phyloP scores from a whole-genome alignment of 2,888 invertebrate species.

The Orchesellides sinensis region DNA sequence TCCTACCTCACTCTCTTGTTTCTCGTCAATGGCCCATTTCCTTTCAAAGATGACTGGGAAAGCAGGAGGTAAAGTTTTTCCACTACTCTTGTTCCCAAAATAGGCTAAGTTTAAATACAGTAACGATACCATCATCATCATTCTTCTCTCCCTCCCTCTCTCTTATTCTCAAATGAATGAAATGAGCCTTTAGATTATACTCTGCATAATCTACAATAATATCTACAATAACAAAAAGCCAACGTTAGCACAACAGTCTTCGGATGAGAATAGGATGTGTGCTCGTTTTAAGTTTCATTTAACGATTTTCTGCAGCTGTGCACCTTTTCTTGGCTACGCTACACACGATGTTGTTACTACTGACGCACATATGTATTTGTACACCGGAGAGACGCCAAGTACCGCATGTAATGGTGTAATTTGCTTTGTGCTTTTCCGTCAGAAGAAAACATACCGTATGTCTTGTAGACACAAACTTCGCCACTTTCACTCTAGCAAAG shows the following conservation, averaged over 20 bases:
- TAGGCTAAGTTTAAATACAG: background rate
- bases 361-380: background rate
- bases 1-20: background rate
- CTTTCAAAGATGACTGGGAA: constrained; percentile 24
- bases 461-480: background rate
- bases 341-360: background rate
- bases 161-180: background rate
- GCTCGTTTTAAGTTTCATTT: constrained; percentile 66
- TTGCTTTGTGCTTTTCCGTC: no score
- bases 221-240: constrained; percentile 36
- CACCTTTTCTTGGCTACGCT: constrained; percentile 27
- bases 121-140: background rate
- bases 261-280: no score
- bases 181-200: constrained; percentile 28
- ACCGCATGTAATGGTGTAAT: no score
- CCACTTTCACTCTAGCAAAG: background rate
- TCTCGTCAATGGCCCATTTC: constrained; percentile 42
- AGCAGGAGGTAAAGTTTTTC: background rate
- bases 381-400: no score
- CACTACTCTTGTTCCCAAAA: background rate
- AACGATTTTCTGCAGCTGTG: constrained; percentile 67
- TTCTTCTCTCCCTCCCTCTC: background rate
- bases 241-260: constrained; percentile 17
- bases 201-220: constrained; percentile 32
- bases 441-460: constrained; percentile 19